These are phyloP conservation scores for Neostethus bicornis DNA, from an alignment of 2,797 vertebrate species.

Conservation along the genomic window DNA sequence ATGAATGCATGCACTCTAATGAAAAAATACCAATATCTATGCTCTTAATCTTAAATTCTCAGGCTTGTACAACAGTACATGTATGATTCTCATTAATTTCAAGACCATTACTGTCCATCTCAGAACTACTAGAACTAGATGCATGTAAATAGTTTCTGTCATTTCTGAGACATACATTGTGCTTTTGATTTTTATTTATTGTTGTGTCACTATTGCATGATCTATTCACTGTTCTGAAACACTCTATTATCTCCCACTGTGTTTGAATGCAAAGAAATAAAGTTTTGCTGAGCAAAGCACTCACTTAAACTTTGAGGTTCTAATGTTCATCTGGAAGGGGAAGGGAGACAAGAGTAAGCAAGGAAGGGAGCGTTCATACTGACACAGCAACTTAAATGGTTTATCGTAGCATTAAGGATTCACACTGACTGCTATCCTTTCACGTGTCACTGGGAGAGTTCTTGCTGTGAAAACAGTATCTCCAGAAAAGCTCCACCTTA, in stretches of 20 bases:
- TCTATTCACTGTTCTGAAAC: conserved; percentile 12
- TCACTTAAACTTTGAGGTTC: conserved; percentile 35
- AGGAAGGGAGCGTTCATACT: conserved; percentile 55
- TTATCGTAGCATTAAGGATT: conserved; percentile 70
- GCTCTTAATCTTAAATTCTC: no score
- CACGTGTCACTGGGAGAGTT: conserved; percentile 56
- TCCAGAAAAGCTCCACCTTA: conserved; percentile 73
- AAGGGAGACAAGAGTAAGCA: conserved; percentile 34
- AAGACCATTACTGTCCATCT: no score
- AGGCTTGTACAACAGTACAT: no score
- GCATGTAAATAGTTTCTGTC: no score
- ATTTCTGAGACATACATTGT: no score
- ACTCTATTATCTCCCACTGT: conserved; percentile 5
- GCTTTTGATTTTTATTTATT: neutral
- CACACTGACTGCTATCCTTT: conserved; percentile 59
- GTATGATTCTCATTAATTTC: no score
- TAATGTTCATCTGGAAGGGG: conserved; percentile 20
- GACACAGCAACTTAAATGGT: conserved; percentile 66
- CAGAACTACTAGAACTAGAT: no score
- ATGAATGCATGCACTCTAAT: no score
- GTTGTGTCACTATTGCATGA: no score
- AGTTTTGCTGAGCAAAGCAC: conserved; percentile 26
- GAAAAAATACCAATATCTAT: no score
- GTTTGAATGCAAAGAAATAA: conserved; percentile 29
- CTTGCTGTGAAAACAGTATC: conserved; percentile 58